These are phyloP conservation scores for Neuroterus valhalla DNA, from an alignment of 1,140 invertebrate genomes.

Conservation along the genomic window DNA sequence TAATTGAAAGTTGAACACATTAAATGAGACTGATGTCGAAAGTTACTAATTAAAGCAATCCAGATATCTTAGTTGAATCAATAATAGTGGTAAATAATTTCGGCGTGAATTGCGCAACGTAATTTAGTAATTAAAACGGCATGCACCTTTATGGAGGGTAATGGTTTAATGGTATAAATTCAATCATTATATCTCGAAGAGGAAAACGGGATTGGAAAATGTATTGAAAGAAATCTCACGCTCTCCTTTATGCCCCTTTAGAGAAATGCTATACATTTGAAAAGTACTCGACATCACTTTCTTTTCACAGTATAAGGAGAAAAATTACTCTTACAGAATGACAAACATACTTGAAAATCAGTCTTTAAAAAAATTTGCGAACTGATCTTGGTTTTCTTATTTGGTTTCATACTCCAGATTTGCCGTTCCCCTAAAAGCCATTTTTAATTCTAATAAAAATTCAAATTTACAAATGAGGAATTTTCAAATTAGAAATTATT, in stretches of 20 bases:
- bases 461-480: too few species aligned
- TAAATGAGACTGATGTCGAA: too few species aligned
- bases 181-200: neutral
- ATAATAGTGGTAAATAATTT: too few species aligned
- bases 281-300: slow-evolving; percentile 1
- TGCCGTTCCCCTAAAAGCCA: too few species aligned
- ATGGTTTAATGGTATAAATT: neutral
- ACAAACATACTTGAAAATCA: neutral
- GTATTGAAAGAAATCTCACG: slow-evolving; percentile 24
- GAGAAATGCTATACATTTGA: slow-evolving; percentile 17
- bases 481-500: too few species aligned
- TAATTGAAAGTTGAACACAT: too few species aligned
- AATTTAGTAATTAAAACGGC: slow-evolving; percentile 16
- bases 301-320: slow-evolving; percentile 24
- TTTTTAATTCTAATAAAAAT: too few species aligned
- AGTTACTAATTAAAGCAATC: too few species aligned
- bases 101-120: neutral
- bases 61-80: too few species aligned
- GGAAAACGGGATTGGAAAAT: slow-evolving; percentile 12
- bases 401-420: too few species aligned
- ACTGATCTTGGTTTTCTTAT: neutral
- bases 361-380: neutral
- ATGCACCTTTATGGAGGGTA: neutral
- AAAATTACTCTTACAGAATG: slow-evolving; percentile 18
- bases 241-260: slow-evolving; percentile 2